Evolutionary conservation across 2,888 invertebrate species (phyloP).

Genomic region (Drosophila aldrichi): DNA sequence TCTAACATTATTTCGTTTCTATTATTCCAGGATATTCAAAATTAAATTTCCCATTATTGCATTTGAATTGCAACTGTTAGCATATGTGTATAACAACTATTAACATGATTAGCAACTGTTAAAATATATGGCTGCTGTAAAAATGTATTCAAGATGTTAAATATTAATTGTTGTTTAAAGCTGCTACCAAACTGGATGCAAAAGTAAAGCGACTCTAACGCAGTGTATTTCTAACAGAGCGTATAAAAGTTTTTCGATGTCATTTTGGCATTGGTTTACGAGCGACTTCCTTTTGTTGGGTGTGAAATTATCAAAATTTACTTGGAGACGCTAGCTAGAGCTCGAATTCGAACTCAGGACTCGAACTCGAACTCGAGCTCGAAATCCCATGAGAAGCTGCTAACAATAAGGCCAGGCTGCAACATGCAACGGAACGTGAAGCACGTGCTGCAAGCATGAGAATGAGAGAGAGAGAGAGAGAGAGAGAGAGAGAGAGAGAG

Average conservation of each 20-base stretch:
- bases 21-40: neutral
- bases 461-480: constrained; percentile 3
- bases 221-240: constrained; percentile 21
- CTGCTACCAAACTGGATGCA: neutral
- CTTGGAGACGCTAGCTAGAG: constrained; percentile 37
- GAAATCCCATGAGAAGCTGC: constrained; percentile 24
- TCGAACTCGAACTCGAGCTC: constrained; percentile 2
- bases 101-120: neutral
- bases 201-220: neutral
- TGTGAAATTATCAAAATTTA: constrained; percentile 70
- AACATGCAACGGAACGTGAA: constrained; percentile 8
- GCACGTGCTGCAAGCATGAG: constrained; percentile 41
- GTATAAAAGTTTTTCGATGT: constrained; percentile 55
- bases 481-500: neutral
- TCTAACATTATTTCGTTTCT: too few relatives aligned
- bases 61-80: neutral
- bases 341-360: neutral
- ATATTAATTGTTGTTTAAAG: neutral
- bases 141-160: too few relatives aligned
- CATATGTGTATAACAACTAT: neutral
- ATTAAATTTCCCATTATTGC: neutral
- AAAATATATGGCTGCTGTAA: neutral
- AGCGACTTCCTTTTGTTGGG: constrained; percentile 62
- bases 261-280: constrained; percentile 56
- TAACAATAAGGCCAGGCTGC: constrained; percentile 17